A percentile compares a stretch with the other conserved stretches of the same genome.
Conservation (phyloP, 2,888 invertebrate genomes). For the Athalia rosae region DNA sequence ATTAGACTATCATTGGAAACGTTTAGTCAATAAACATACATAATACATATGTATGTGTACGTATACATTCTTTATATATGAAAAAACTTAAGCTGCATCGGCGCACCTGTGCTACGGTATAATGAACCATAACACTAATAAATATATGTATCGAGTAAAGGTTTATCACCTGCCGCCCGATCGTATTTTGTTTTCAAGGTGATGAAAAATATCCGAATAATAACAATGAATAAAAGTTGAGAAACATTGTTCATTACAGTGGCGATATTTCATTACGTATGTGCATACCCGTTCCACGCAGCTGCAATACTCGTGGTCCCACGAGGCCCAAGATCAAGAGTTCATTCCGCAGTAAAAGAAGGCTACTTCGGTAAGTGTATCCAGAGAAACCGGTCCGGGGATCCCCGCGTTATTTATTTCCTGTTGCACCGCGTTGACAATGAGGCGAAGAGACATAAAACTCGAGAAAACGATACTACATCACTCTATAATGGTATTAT, state of each 20-base stretch:
- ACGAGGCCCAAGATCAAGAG: constrained; percentile 37
- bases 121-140: not conserved
- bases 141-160: constrained; percentile 10
- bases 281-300: too few species aligned
- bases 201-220: constrained; percentile 23
- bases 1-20: too few species aligned
- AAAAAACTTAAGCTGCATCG: too few species aligned
- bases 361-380: not conserved
- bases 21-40: too few species aligned
- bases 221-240: too few species aligned
- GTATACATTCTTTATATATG: too few species aligned
- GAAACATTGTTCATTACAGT: too few species aligned
- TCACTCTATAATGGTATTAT: too few species aligned
- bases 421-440: not conserved
- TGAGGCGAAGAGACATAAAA: not conserved
- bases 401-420: constrained; percentile 20
- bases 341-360: constrained; percentile 34
- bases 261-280: too few species aligned
- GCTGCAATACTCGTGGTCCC: not conserved
- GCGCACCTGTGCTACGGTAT: too few species aligned
- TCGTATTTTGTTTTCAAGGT: not conserved
- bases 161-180: not conserved
- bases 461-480: not conserved
- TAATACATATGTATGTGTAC: too few species aligned
- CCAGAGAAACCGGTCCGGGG: constrained; percentile 24